Conservation (phyloP, 2,888 invertebrate genomes). For the Mesochorus sp. region DNA sequence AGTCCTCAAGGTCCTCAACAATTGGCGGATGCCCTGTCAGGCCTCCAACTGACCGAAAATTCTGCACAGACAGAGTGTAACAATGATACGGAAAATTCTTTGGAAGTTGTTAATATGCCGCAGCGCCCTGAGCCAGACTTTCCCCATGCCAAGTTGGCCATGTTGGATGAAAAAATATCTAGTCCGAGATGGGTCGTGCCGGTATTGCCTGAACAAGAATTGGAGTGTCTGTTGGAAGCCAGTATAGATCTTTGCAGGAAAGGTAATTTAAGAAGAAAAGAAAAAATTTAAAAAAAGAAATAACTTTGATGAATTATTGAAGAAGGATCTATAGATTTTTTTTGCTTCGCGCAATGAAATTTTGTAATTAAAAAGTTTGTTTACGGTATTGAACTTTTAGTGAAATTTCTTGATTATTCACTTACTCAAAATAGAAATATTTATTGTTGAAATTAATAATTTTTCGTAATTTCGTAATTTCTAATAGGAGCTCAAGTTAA, state of each 20-base stretch:
- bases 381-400: no score
- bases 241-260: constrained; percentile 93
- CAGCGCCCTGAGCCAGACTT: constrained; percentile 87
- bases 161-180: constrained; percentile 97
- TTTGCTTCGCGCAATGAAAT: no score
- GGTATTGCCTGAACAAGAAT: constrained; percentile 97
- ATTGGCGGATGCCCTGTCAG: constrained; percentile 78
- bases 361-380: no score
- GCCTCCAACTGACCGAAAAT: constrained; percentile 78
- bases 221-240: constrained; percentile 94
- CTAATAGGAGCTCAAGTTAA: no score
- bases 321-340: no score
- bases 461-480: no score
- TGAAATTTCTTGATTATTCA: no score
- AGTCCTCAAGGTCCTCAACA: constrained; percentile 79
- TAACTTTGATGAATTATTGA: not conserved
- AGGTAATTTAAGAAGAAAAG: constrained; percentile 83
- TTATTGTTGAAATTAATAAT: no score
- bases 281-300: constrained; percentile 2
- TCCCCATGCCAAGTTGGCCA: constrained; percentile 93
- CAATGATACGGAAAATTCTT: constrained; percentile 72
- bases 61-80: constrained; percentile 76
- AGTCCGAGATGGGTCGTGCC: constrained; percentile 98
- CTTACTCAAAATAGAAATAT: no score
- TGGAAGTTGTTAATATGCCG: constrained; percentile 77